A percentile compares a stretch with the other conserved stretches of the same genome.
phyloP scores from a whole-genome alignment of 2,888 invertebrate species.

The Hirudinaria manillensis region DNA sequence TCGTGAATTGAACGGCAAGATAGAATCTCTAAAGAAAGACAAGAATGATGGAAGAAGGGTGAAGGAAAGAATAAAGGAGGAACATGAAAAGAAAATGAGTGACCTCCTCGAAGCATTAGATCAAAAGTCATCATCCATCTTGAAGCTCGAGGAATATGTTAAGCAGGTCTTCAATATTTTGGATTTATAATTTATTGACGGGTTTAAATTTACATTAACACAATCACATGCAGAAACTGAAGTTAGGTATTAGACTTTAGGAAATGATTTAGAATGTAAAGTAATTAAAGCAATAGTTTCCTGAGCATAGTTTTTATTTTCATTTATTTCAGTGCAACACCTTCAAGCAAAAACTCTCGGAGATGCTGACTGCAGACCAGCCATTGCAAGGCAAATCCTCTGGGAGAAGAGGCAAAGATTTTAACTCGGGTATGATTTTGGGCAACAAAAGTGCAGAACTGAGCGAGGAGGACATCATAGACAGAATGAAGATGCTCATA shows the following conservation, averaged over 20 bases:
- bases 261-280: too few species aligned
- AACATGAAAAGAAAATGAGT: not conserved
- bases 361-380: not conserved
- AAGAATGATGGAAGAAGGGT: conserved; percentile 4
- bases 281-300: too few species aligned
- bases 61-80: not conserved
- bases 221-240: too few species aligned
- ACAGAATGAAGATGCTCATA: not conserved
- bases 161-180: not conserved
- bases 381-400: not conserved
- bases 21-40: conserved; percentile 10
- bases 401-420: not conserved
- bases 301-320: not conserved
- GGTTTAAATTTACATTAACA: too few species aligned
- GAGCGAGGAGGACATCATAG: not conserved
- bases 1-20: not conserved
- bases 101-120: not conserved
- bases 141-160: not conserved
- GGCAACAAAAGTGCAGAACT: not conserved
- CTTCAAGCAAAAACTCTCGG: conserved; percentile 12
- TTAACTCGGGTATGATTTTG: too few species aligned
- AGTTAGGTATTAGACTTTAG: too few species aligned
- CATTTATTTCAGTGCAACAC: not conserved
- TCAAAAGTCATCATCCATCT: not conserved
- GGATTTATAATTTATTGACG: not conserved